These are phyloP conservation scores for Microplitis mediator DNA, from an alignment of 1,140 invertebrate genomes.

Conservation along the genomic window DNA sequence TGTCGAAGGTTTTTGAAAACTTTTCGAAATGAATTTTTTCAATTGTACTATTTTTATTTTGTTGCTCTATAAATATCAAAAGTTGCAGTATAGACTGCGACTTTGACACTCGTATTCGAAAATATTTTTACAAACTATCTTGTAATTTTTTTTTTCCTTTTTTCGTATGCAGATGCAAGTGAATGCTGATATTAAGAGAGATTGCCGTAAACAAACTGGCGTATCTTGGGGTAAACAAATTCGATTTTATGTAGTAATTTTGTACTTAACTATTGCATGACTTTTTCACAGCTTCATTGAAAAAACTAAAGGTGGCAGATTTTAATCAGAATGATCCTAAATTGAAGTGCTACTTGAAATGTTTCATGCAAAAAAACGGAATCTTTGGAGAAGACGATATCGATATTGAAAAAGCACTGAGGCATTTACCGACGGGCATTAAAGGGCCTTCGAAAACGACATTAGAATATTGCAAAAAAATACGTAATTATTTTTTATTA, in stretches of 20 bases:
- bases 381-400: slow-evolving; percentile 44
- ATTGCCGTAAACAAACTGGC: slow-evolving; percentile 24
- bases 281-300: slow-evolving; percentile 41
- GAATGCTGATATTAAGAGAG: slow-evolving; percentile 18
- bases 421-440: slow-evolving; percentile 40
- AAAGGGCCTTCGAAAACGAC: slow-evolving; percentile 40
- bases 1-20: too few species aligned
- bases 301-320: slow-evolving; percentile 41
- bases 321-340: slow-evolving; percentile 42
- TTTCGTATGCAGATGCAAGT: neutral
- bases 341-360: slow-evolving; percentile 52
- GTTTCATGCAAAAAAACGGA: slow-evolving; percentile 47
- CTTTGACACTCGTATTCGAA: too few species aligned
- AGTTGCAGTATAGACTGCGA: too few species aligned
- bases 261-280: neutral
- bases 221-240: slow-evolving; percentile 23
- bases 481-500: slow-evolving; percentile 36
- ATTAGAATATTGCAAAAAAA: slow-evolving; percentile 43
- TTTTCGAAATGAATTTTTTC: too few species aligned
- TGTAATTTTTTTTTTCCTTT: too few species aligned
- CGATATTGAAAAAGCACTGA: slow-evolving; percentile 43
- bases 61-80: too few species aligned
- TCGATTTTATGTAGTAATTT: neutral
- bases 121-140: too few species aligned
- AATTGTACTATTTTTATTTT: too few species aligned